Evolutionary conservation across 2,113 vertebrate genomes (phyloP).

Genomic region (Chaetura pelagica): DNA sequence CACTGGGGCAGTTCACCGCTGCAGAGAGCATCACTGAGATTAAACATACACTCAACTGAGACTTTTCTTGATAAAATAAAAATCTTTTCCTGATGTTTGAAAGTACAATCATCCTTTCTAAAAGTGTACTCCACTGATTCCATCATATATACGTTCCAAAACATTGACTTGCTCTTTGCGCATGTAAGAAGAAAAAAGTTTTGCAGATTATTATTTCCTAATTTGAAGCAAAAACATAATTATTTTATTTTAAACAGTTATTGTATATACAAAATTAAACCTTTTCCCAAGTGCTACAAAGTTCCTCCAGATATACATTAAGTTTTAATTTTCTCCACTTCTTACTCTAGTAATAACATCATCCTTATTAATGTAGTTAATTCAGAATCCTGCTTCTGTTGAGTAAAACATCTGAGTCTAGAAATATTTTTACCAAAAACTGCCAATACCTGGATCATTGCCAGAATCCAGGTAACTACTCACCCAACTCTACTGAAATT

Average conservation of each 20-base stretch:
- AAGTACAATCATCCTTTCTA: not conserved
- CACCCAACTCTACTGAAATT: not conserved
- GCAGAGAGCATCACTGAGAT: not conserved
- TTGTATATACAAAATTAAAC: not conserved
- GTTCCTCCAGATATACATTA: not conserved
- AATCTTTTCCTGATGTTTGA: not conserved
- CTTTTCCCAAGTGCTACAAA: not conserved
- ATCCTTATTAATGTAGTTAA: not conserved
- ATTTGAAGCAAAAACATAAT: not conserved
- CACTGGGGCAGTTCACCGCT: not conserved
- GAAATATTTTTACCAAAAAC: not conserved
- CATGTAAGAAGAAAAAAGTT: not conserved
- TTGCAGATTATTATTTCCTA: not conserved
- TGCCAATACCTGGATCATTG: not conserved
- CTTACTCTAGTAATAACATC: not conserved
- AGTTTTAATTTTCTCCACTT: not conserved
- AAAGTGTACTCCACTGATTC: not conserved
- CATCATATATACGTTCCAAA: not conserved
- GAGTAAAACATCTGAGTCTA: not conserved
- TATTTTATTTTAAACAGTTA: not conserved
- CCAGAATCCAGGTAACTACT: slow-evolving; percentile 15
- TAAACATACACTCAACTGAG: not conserved
- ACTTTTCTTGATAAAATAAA: not conserved
- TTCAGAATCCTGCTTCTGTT: not conserved
- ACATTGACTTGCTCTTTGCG: not conserved